Evolutionary conservation across 2,797 vertebrate species (phyloP), one percentile per base, ranked within the genome.

Genomic region (Artibeus jamaicensis): DNA sequence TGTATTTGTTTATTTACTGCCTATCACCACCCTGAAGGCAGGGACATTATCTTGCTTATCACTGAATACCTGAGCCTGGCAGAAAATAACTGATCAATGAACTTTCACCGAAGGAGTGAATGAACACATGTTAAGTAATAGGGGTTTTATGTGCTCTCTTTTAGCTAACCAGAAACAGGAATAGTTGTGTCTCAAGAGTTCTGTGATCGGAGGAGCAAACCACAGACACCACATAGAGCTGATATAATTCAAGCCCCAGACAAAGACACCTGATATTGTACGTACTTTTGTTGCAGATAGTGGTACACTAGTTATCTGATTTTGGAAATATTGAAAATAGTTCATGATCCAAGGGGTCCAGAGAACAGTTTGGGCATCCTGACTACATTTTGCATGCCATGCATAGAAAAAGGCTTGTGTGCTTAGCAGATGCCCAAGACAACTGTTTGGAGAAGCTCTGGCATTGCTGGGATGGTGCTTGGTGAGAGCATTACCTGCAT

Each of bases 151-250:
- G n/a, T n/a, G 57, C 48, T n/a, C 59, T 95, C 46, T 93, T 96
- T 93, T 77, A 91, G 82, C 88, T 93, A 95, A 81, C 32, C 53
- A 96, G 93, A 88, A 88, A 46, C 62, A 91, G 71, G 95, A 86
- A 87, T 59, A 89, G 24, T 26, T 67, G 18, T 42, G 46, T 55
- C 44, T 53, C n/a, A 3, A 91, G 53, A 78, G 39, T 55, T 53
- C 93, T 96, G 77, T 89, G 79, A 86, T 84, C 22, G 82, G 26
- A 12, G 29, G 84, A 96, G 46, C 82, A 88, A 93, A 77, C 57
- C 87, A 86, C 2, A 73, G 79, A 59, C 48, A 65, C 24, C 34
- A 21, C 16, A 68, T 8, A 85, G 29, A 85, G 29, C 46, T 83
- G 22, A 55, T n/a, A 67, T 19, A 91, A 71, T 85, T 91, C 55